Evolutionary conservation across 2,113 vertebrate species (phyloP), one percentile per base, ranked within the genome.

Genomic region (Proterorhinus semilunaris): DNA sequence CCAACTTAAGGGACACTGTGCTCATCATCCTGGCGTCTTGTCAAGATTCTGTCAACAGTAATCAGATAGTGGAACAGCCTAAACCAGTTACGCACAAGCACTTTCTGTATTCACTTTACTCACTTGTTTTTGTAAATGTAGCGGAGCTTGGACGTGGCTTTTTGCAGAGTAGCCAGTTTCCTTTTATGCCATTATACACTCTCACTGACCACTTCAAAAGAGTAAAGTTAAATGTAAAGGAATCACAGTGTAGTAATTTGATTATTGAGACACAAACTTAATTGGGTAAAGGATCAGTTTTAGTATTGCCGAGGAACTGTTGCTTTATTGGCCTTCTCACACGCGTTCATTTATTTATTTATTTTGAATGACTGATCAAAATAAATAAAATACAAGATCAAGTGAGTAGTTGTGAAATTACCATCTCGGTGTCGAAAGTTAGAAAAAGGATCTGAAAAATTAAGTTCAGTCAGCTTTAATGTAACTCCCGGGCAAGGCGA

Each of bases 81-180:
- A 36, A 90, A 88, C 87, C 87, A 86, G 89, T 90, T 88, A 62
- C 62, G 74, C 86, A 67, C 66, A 77, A 59, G 78, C 9, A 62
- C 8, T 64, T 58, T 72, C 65, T 51, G 36, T 16, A 17, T 11
- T 49, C 21, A 50, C 52, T 16, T 54, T 42, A 16, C 47, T 71
- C 66, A 27, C 74, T 72, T 66, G 62, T 16, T 47, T 44, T 44
- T 61, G 27, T 43, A n/a, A 65, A 76, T 36, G 27, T 62, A 13
- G n/a, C 68, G 51, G 6, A 45, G 36, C 64, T 58, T 27, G 43
- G 16, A 27, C 55, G 36, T 27, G 13, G 64, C 27, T 71, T 83
- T 90, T 69, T 84, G 78, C 83, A 77, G 49, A 80, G 74, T 83
- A 87, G 86, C 83, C 76, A 78, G 12, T 85, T 86, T 73, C 36